Base-by-base conservation (phyloP, 1,140 invertebrate species). In the Macrocentrus cingulum region DNA sequence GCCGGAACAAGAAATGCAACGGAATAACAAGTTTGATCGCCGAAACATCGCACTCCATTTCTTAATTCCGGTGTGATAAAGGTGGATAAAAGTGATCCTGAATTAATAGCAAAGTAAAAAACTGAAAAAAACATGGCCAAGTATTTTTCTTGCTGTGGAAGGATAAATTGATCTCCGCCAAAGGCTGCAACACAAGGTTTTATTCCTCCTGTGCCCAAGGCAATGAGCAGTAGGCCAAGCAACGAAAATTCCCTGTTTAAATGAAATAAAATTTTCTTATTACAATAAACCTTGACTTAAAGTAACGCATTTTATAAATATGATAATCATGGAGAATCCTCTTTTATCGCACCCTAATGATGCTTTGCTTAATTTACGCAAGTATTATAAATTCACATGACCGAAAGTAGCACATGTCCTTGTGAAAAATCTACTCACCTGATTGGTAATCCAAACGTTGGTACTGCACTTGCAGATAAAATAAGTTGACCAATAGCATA, bases 101-200 rank as follows among this genome's bases (percentile, higher is more conserved):
- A 85, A 70, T 98, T 97, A 65, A 98, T 97, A 22, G 92, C 84
- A 65, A 97, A 93, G 79, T 97, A 97, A 74, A 97, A 98, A 0
- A 96, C 77, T 0, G 94, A 96, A 77, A 98, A 98, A 79, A 94
- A 98, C 53, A 86, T 86, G 1, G 85, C 84, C 36, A 96, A 76
- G 68, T 94, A 86, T 58, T 77, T 77, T 66, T 85, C 87, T 77
- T 91, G 91, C 67, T 88, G 85, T 0, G 92, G 92, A 32, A 92
- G 62, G 58, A 84, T 80, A 73, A 96, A 97, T 80, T 99, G 97
- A 79, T 99, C 97, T 0, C 94, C 97, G 15, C 97, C 97, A 76
- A 99, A 99, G 0, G 97, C 91, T 0, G 93, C 87, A 0, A 99
- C 96, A 72, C 95, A 98, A 0, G 97, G 95, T 72, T 99, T 99